phyloP scores from a whole-genome alignment of 2,888 invertebrate species.

The Leptopilina myrica region DNA sequence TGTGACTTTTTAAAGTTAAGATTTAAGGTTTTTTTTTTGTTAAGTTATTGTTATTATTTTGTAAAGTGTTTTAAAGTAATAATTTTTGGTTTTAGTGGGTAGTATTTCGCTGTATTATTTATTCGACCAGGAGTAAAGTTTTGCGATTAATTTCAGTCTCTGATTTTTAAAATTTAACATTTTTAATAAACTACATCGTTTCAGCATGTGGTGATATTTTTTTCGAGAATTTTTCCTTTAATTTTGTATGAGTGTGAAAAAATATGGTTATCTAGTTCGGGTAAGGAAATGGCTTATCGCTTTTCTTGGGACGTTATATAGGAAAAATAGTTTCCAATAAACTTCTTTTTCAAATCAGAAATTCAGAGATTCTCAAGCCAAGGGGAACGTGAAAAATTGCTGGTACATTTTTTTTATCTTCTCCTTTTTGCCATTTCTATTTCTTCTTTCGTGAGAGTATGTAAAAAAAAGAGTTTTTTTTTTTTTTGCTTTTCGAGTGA shows the following conservation, averaged over 20 bases:
- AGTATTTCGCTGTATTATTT: no score
- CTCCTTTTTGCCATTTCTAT: no score
- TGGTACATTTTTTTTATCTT: not conserved
- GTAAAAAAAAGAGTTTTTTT: not conserved
- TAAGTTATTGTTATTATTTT: no score
- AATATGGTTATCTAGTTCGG: slow-evolving; percentile 3
- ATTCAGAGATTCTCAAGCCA: slow-evolving; percentile 2
- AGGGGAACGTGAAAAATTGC: slow-evolving; percentile 8
- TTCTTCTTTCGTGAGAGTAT: not conserved
- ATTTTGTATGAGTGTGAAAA: not conserved
- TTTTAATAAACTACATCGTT: no score
- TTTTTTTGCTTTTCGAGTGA: slow-evolving; percentile 21
- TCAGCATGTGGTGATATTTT: no score
- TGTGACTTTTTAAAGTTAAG: no score
- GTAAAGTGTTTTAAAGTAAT: no score
- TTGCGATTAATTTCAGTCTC: no score
- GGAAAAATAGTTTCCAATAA: slow-evolving; percentile 21
- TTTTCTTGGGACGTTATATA: not conserved
- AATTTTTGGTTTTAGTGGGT: no score
- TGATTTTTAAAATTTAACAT: no score
- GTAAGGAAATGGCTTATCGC: not conserved
- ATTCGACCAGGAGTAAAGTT: no score
- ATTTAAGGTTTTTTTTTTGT: no score
- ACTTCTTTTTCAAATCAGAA: slow-evolving; percentile 1
- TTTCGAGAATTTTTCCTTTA: not conserved